phyloP scores from a whole-genome alignment of 2,888 invertebrate genomes.

The Diachrysia chrysitis region DNA sequence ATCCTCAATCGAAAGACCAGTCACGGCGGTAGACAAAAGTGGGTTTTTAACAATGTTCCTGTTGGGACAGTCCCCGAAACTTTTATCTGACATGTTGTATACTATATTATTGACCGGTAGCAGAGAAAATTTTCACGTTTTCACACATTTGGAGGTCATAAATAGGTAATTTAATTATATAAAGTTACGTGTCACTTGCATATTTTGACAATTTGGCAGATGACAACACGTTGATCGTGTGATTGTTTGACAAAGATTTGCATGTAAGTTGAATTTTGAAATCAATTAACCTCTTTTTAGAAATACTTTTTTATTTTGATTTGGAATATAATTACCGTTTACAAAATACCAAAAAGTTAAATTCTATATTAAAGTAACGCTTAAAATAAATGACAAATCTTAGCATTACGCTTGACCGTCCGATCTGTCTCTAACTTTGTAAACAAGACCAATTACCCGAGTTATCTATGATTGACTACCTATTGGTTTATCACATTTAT shows the following conservation, averaged over 20 bases:
- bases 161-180: slow-evolving; percentile 85
- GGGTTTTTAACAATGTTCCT: slow-evolving; percentile 90
- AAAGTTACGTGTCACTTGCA: slow-evolving; percentile 88
- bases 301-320: not conserved
- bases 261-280: not conserved
- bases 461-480: not conserved
- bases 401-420: not conserved
- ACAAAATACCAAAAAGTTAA: slow-evolving; percentile 9
- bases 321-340: not conserved
- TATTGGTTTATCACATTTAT: not conserved
- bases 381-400: not conserved
- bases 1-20: slow-evolving; percentile 92
- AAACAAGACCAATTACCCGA: slow-evolving; percentile 16
- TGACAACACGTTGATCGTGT: slow-evolving; percentile 58
- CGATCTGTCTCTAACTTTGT: slow-evolving; percentile 9
- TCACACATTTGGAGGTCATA: slow-evolving; percentile 87
- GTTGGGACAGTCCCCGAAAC: slow-evolving; percentile 83
- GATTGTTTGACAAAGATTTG: slow-evolving; percentile 49
- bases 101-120: slow-evolving; percentile 71
- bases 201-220: slow-evolving; percentile 81
- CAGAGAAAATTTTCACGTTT: slow-evolving; percentile 79
- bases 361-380: not conserved
- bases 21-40: slow-evolving; percentile 92
- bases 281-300: slow-evolving; percentile 17
- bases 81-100: slow-evolving; percentile 83